These are phyloP conservation scores for Perizoma affinitatum DNA, from an alignment of 2,888 invertebrate genomes.

Conservation along the genomic window DNA sequence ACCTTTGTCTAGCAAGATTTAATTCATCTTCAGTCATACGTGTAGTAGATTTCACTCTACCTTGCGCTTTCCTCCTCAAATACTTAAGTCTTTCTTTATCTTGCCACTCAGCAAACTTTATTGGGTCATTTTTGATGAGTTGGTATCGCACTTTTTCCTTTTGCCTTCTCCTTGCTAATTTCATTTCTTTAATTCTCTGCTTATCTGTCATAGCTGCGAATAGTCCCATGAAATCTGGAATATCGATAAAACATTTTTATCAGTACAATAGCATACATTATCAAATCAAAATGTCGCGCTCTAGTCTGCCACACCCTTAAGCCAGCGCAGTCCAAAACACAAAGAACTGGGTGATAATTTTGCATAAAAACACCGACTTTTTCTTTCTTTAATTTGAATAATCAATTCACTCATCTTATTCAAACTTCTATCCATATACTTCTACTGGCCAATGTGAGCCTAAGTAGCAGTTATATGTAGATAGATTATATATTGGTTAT, in stretches of 20 bases:
- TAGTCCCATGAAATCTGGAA: constrained; percentile 7
- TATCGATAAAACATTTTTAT: neutral
- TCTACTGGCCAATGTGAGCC: too few species aligned
- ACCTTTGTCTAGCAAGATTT: constrained; percentile 1
- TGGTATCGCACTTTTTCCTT: constrained; percentile 35
- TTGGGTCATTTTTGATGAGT: constrained; percentile 34
- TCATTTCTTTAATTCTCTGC: constrained; percentile 32
- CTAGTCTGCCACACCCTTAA: too few species aligned
- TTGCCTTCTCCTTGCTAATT: constrained; percentile 32
- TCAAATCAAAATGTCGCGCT: too few species aligned
- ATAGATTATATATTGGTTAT: too few species aligned
- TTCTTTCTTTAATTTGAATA: too few species aligned
- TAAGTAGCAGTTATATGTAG: too few species aligned
- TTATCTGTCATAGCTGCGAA: constrained; percentile 13
- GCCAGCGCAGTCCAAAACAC: neutral
- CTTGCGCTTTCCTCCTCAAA: constrained; percentile 22
- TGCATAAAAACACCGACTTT: too few species aligned
- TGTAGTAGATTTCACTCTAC: constrained; percentile 17
- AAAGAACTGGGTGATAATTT: too few species aligned
- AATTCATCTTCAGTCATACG: neutral
- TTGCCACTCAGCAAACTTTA: constrained; percentile 22
- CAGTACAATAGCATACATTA: neutral
- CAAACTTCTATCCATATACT: too few species aligned
- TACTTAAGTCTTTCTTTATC: constrained; percentile 25
- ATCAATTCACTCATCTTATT: too few species aligned